phyloP scores from a whole-genome alignment of 53 echinoderm and acorn worm genomes.

The Holothuria leucospilota region DNA sequence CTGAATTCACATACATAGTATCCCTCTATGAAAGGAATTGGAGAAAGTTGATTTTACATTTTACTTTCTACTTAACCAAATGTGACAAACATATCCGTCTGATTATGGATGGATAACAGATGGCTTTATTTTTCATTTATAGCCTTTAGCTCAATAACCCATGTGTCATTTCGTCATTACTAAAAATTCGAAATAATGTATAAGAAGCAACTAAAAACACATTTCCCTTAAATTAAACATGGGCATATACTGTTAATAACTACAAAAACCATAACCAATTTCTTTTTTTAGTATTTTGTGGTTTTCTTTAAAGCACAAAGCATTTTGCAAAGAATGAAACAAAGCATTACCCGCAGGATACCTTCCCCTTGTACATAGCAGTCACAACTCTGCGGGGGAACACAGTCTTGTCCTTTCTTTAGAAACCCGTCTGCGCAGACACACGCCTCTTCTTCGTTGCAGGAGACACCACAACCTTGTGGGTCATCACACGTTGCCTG shows the following conservation, averaged over 20 bases:
- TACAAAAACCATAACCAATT: neutral
- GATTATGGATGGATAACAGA: too few species aligned
- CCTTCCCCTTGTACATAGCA: neutral
- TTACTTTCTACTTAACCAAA: neutral
- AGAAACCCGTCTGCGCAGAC: slow-evolving; percentile 27
- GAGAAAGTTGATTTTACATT: neutral
- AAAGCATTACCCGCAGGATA: neutral
- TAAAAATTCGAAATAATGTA: too few species aligned
- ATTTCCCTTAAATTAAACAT: too few species aligned
- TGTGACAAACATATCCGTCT: neutral
- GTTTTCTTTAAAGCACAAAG: neutral
- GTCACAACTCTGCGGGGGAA: neutral
- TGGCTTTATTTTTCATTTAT: neutral
- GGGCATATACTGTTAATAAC: too few species aligned
- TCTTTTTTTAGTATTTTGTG: neutral
- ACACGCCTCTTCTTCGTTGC: neutral
- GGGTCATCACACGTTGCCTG: slow-evolving; percentile 17
- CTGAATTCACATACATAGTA: neutral
- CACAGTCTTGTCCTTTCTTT: slow-evolving; percentile 7
- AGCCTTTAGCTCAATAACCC: neutral
- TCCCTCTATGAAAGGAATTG: neutral
- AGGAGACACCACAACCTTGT: neutral
- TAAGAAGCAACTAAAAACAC: too few species aligned
- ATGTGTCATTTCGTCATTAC: neutral
- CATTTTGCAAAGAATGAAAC: neutral